Percentiles rank a stretch among this genome's conserved stretches.
Evolutionary conservation across 2,797 vertebrate genomes (phyloP).

Genomic region (Setipinna tenuifilis): DNA sequence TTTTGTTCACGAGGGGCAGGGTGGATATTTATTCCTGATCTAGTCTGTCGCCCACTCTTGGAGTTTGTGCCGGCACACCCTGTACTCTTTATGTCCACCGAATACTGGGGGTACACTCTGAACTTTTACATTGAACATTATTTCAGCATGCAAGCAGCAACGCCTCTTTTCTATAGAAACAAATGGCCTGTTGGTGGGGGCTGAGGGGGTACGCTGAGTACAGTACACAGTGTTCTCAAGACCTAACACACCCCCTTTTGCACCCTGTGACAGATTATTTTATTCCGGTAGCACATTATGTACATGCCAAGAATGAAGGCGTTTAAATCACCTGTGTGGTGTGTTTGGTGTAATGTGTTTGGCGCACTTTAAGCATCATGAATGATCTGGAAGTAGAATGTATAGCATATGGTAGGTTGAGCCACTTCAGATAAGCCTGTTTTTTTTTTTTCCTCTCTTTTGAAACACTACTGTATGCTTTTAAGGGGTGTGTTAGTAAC

Average conservation of each 20-base stretch:
- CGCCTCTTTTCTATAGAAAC: neutral
- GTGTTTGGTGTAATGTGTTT: neutral
- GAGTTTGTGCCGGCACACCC: neutral
- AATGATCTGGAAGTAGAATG: neutral
- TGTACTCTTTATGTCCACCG: neutral
- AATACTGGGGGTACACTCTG: neutral
- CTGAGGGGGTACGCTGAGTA: neutral
- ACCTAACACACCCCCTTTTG: neutral
- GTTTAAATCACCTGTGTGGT: neutral
- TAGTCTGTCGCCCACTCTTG: neutral
- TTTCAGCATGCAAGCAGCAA: neutral
- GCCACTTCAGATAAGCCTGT: neutral
- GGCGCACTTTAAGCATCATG: neutral
- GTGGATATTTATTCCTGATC: neutral
- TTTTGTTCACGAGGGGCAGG: neutral
- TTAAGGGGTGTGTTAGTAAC: neutral
- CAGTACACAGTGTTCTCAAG: conserved; percentile 5
- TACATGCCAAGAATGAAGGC: neutral
- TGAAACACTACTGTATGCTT: neutral
- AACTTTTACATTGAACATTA: neutral
- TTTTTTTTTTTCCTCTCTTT: neutral
- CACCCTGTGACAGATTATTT: neutral
- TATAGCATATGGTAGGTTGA: neutral
- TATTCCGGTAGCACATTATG: neutral
- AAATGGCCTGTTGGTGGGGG: conserved; percentile 4